phyloP scores from a whole-genome alignment of 2,888 invertebrate species.

The Drosophila vallismaia region DNA sequence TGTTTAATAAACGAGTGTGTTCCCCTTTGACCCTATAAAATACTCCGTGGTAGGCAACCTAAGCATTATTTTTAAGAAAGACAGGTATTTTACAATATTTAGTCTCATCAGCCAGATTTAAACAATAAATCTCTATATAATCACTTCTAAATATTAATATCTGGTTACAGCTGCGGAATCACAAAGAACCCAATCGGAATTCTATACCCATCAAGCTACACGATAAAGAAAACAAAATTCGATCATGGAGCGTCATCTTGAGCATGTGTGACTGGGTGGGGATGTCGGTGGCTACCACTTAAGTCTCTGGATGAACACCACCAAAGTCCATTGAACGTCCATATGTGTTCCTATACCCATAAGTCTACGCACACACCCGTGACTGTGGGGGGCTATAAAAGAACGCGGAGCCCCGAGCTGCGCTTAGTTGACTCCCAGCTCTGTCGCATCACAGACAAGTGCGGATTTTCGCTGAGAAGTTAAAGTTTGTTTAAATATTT shows the following conservation, averaged over 20 bases:
- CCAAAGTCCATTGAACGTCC: constrained; percentile 22
- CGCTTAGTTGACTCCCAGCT: constrained; percentile 82
- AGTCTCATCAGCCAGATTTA: background rate
- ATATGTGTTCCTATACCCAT: constrained; percentile 5
- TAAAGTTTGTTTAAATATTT: constrained; percentile 8
- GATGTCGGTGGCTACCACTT: constrained; percentile 18
- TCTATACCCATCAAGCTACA: constrained; percentile 9
- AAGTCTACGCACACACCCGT: constrained; percentile 11
- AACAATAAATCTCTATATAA: background rate
- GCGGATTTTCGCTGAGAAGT: constrained; percentile 48
- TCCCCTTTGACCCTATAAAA: background rate
- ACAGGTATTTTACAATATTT: background rate
- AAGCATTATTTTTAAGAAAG: background rate
- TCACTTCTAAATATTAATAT: background rate
- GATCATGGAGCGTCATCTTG: constrained; percentile 17
- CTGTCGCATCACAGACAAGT: constrained; percentile 83
- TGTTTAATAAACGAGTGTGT: no score
- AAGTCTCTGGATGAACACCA: constrained; percentile 19
- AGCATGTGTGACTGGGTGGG: constrained; percentile 24
- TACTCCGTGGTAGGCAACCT: no score
- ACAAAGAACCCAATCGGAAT: background rate
- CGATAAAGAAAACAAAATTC: constrained; percentile 11
- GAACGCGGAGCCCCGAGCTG: constrained; percentile 37
- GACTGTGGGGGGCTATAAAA: constrained; percentile 58
- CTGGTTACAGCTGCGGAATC: constrained; percentile 16